Evolutionary conservation across 2,797 vertebrate genomes (phyloP).

Genomic region (Otolemur crassicaudatus): DNA sequence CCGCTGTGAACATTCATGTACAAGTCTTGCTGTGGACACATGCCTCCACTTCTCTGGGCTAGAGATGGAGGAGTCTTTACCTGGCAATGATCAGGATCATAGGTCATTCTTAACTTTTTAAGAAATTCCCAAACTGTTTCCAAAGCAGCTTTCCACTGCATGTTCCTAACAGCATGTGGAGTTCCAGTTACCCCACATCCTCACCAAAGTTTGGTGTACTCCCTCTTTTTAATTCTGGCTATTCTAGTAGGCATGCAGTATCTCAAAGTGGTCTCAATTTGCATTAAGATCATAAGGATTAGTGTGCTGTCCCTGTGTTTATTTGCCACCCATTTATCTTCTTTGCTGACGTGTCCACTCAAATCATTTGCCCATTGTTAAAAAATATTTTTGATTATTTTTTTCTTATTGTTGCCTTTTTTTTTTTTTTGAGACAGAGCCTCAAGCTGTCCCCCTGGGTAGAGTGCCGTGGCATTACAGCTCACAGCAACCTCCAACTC

Average conservation of each 20-base stretch:
- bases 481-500: too few species aligned
- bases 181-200: neutral
- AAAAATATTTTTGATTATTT: neutral
- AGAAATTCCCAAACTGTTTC: neutral
- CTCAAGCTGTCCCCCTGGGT: too few species aligned
- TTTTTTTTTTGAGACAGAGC: too few species aligned
- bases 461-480: too few species aligned
- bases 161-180: neutral
- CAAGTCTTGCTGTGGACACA: neutral
- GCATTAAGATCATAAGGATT: neutral
- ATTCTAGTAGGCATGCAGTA: neutral
- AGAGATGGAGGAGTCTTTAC: neutral
- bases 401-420: neutral
- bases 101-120: neutral
- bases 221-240: neutral
- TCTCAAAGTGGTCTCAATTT: neutral
- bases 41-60: neutral
- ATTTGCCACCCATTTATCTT: neutral
- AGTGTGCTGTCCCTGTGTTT: neutral
- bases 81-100: neutral
- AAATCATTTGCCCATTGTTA: neutral
- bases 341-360: neutral
- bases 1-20: neutral
- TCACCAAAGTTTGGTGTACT: neutral
- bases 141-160: neutral